These are phyloP conservation scores for Chelonoidis abingdonii DNA, from an alignment of 2,113 vertebrate species.

Conservation along the genomic window DNA sequence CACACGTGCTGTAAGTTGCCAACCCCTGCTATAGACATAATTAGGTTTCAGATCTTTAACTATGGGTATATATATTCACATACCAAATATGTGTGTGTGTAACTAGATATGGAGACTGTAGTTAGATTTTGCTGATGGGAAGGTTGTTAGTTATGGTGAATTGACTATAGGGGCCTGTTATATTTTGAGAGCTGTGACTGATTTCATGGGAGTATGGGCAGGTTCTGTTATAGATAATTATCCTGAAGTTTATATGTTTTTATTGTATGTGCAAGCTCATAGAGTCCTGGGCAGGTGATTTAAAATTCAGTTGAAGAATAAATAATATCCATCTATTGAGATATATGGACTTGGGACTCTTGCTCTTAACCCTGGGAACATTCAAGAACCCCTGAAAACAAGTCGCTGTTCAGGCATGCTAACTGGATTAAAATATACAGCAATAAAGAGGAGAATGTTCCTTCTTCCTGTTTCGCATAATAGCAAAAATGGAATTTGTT, in stretches of 20 bases:
- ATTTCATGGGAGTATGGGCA: background rate
- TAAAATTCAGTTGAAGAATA: background rate
- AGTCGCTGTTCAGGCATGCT: fast-evolving
- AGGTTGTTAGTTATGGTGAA: background rate
- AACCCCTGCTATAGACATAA: background rate
- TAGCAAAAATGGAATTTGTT: fast-evolving
- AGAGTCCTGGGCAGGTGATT: background rate
- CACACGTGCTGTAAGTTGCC: too few relatives aligned
- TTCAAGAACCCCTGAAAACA: background rate
- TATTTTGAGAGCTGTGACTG: background rate
- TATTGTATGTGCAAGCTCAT: background rate
- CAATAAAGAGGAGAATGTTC: fast-evolving
- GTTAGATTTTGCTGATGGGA: background rate
- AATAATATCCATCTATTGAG: background rate
- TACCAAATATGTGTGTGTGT: background rate
- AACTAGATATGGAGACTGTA: background rate
- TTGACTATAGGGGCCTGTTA: background rate
- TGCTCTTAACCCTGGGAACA: background rate
- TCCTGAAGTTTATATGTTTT: background rate
- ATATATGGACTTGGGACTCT: background rate
- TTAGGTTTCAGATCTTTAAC: background rate
- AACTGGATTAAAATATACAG: background rate
- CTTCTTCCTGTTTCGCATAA: background rate
- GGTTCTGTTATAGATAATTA: background rate
- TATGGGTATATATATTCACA: background rate